phyloP scores from a whole-genome alignment of 2,888 invertebrate species.

The Sepioteuthis lessoniana region DNA sequence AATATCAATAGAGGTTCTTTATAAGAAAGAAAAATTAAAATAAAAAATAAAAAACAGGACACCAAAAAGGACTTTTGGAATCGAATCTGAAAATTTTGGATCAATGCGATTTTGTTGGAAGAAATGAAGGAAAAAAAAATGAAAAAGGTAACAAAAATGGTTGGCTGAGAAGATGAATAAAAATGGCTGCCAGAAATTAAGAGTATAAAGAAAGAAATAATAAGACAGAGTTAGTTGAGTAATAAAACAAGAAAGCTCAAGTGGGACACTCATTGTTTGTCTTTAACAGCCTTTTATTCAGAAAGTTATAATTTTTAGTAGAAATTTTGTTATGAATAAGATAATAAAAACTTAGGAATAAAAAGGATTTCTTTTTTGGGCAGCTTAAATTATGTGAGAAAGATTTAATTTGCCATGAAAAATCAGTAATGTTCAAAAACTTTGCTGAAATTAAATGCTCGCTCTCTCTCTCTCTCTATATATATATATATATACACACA shows the following conservation, averaged over 20 bases:
- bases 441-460: no score
- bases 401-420: no score
- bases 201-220: neutral
- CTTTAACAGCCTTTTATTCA: neutral
- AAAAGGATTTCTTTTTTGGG: neutral
- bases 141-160: no score
- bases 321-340: neutral
- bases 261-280: neutral
- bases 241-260: neutral
- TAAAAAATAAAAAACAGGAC: neutral
- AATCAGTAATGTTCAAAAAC: no score
- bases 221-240: neutral
- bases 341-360: neutral
- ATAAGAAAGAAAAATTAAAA: neutral
- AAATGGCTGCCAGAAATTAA: neutral
- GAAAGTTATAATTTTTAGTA: no score
- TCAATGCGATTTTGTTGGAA: neutral
- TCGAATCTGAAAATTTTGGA: neutral
- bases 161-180: neutral
- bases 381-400: no score
- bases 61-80: neutral
- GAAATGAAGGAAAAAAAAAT: neutral
- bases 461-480: no score
- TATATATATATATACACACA: no score
- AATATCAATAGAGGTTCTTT: conserved; percentile 3